Base-by-base conservation (phyloP, 53 echinoderm and acorn worm genomes). In the Holothuria leucospilota region DNA sequence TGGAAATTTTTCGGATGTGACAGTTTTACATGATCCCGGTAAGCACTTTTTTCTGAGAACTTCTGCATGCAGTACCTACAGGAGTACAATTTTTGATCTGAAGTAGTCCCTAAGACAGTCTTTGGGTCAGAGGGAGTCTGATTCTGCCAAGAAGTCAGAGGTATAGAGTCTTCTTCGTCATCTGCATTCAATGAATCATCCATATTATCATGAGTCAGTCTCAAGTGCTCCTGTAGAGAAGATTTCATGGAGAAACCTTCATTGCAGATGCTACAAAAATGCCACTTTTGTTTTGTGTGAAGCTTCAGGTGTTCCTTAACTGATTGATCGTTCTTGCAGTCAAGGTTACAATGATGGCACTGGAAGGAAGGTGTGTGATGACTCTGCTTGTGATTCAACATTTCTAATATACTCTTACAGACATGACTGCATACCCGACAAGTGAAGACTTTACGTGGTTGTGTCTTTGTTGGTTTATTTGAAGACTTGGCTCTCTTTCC, bases 251-350 rank as follows among this genome's bases (percentile, higher is more conserved):
- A 40, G 39, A 66, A 83, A 11, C 84, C 84, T 51, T 67, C 65
- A 42, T 23, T 66, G 24, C 84, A 83, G 25, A 66, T 52, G 65
- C 66, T 67, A 40, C 84, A 83, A 29, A 83, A 83, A 25, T 83
- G 84, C 84, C 84, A 83, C 25, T 67, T 83, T 51, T 83, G 66
- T 39, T 64, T 66, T 3, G 66, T 67, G 53, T 83, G 84, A 39
- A 83, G 65, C 42, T 83, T 67, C 52, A 83, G 20, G 68, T 83
- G 84, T 66, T 83, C 68, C 51, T 13, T 21, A 28, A 83, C 51
- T 0, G 65, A 64, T 20, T 67, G 65, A 28, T 83, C 27, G 30
- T 64, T 66, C 68, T 64, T 41, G 51, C 65, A 67, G 65, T 42
- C 65, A 26, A 83, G 51, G 46, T 83, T 38, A 26, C 84, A 83